Base-by-base conservation (phyloP, 1,140 invertebrate genomes). In the Popillia japonica region DNA sequence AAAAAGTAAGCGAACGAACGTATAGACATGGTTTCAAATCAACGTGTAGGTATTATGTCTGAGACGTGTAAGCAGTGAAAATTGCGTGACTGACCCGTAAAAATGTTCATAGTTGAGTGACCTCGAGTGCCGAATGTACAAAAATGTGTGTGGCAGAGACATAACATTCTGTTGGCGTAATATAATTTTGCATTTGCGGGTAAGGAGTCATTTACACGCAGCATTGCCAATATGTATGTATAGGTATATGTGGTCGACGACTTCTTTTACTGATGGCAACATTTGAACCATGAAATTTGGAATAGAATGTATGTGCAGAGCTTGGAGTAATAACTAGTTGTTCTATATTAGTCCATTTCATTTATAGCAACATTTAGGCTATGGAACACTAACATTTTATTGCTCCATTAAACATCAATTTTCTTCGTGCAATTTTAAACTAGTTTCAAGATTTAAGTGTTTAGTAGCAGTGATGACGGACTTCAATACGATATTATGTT, bases 51-150 rank as follows among this genome's bases (percentile, higher is more conserved):
- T 68, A 68, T 68, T 68, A 68, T 34, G 61, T 23, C 27, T 11
- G 8, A 22, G 20, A 68, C 61, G 61, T 34, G 61, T 68, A 34
- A 68, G 61, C 7, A 68, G 4, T 68, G 61, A 68, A 68, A 68
- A 68, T 68, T 68, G 61, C 61, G 61, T 68, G 61, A 68, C 61
- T 68, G 61, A 68, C 61, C 61, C 61, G 61, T 68, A 68, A 34
- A 68, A 68, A 34, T 68, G 22, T 68, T 68, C 61, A 27, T 68
- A 68, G 61, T 68, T 68, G 61, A 34, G 61, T 68, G 61, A 68
- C 61, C 61, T 68, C 61, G 61, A 22, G 14, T n/a, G 48, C 48
- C 48, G 48, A 55, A 55, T n/a, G 11, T 55, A 20, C n/a, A 55
- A 17, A 55, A 17, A 55, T 55, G n/a, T 55, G 48, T 6, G 6